Conservation (phyloP, 2,888 invertebrate species). For the Alcis repandata region DNA sequence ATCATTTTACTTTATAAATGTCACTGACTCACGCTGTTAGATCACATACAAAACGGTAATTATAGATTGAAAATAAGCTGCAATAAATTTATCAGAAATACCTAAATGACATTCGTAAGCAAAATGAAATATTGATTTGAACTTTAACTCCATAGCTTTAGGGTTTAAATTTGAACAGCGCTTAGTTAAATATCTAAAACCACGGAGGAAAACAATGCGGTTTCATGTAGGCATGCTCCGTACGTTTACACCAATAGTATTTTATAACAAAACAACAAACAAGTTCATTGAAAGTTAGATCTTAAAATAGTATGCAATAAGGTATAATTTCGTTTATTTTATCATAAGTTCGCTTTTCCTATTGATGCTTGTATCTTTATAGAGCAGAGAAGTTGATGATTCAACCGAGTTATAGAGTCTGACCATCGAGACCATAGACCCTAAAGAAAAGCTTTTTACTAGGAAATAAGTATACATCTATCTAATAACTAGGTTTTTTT, state of each 20-base stretch:
- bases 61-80: slow-evolving; percentile 4
- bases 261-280: slow-evolving; percentile 2
- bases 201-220: slow-evolving; percentile 26
- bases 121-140: neutral
- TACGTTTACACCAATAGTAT: neutral
- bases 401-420: no score
- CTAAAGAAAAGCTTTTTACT: no score
- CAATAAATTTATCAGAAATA: slow-evolving; percentile 19
- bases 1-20: neutral
- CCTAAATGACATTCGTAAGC: neutral
- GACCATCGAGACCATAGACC: no score
- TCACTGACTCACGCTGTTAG: neutral
- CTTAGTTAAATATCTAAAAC: neutral
- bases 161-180: slow-evolving; percentile 3
- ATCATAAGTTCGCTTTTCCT: no score
- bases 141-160: neutral
- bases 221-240: slow-evolving; percentile 1
- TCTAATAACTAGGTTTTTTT: no score
- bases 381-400: no score
- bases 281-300: neutral
- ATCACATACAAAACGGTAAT: neutral
- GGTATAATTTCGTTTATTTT: neutral
- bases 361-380: no score
- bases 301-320: neutral
- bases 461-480: no score